phyloP scores from a whole-genome alignment of 2,797 vertebrate species.

The Gorsachius magnificus region DNA sequence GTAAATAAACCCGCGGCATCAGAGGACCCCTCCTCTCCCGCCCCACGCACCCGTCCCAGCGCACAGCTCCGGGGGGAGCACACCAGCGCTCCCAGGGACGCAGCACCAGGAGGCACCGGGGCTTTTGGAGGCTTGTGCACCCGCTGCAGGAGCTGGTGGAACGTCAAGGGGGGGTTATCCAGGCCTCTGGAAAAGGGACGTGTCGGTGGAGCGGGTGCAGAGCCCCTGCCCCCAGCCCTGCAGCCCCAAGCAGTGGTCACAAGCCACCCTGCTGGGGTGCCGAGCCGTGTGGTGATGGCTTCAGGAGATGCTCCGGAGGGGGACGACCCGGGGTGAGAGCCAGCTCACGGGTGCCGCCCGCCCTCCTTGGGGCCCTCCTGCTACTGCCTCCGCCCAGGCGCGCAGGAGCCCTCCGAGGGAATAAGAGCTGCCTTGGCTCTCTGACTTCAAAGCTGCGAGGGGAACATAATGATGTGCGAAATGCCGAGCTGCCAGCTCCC shows the following conservation, averaged over 20 bases:
- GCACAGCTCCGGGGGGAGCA: not conserved
- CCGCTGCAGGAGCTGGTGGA: not conserved
- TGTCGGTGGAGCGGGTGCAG: rapidly evolving
- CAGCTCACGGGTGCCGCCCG: not conserved
- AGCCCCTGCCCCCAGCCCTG: not conserved
- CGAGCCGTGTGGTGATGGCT: rapidly evolving
- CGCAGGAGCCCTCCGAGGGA: not conserved
- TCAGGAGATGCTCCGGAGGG: not conserved
- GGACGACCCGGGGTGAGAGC: not conserved
- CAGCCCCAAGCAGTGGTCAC: rapidly evolving
- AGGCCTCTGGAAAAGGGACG: not conserved
- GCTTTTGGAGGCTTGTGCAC: not conserved
- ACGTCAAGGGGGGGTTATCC: not conserved
- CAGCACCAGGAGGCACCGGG: not conserved
- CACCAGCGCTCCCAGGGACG: rapidly evolving
- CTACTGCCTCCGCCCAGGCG: not conserved
- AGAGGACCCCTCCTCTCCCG: not conserved
- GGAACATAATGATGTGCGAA: constrained; percentile 60
- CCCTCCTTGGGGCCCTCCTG: not conserved
- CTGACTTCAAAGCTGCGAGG: constrained; percentile 34
- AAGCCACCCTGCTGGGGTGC: rapidly evolving
- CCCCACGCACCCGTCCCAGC: not conserved
- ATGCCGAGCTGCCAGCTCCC: constrained; percentile 47
- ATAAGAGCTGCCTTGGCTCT: not conserved
- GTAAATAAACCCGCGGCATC: not conserved